These are phyloP conservation scores for Cynopterus sphinx DNA, from an alignment of 2,797 vertebrate species.

Conservation along the genomic window DNA sequence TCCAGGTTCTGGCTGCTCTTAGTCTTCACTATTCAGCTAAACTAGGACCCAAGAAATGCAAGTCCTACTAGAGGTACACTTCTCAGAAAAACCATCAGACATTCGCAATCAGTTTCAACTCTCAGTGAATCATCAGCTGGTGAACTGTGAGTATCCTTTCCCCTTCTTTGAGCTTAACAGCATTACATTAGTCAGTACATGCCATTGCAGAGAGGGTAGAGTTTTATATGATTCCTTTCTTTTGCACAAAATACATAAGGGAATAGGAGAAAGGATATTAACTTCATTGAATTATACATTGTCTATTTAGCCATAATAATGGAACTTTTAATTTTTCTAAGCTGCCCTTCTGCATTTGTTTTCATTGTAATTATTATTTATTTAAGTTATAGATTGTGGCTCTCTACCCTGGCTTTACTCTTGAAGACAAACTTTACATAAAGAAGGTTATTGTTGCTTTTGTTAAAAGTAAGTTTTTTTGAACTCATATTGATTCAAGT, in stretches of 20 bases:
- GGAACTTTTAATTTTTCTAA: neutral
- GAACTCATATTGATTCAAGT: neutral
- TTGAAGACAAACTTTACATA: neutral
- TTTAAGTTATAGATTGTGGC: neutral
- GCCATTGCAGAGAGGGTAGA: neutral
- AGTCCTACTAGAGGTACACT: neutral
- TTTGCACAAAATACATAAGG: neutral
- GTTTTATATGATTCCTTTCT: neutral
- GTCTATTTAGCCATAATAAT: neutral
- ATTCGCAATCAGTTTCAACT: neutral
- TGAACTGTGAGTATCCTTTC: neutral
- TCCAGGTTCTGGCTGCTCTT: neutral
- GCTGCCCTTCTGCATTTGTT: neutral
- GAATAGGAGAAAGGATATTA: neutral
- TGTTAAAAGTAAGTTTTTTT: neutral
- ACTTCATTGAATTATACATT: neutral
- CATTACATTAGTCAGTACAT: neutral
- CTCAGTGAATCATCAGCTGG: neutral
- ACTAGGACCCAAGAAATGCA: neutral
- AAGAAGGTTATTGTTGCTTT: slow-evolving; percentile 8
- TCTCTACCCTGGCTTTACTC: neutral
- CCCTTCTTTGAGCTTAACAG: neutral
- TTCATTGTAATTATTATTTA: slow-evolving; percentile 12
- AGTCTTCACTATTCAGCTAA: neutral
- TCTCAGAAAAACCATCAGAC: neutral